Conservation (phyloP, 1,140 invertebrate species). For the Nautilus pompilius region DNA sequence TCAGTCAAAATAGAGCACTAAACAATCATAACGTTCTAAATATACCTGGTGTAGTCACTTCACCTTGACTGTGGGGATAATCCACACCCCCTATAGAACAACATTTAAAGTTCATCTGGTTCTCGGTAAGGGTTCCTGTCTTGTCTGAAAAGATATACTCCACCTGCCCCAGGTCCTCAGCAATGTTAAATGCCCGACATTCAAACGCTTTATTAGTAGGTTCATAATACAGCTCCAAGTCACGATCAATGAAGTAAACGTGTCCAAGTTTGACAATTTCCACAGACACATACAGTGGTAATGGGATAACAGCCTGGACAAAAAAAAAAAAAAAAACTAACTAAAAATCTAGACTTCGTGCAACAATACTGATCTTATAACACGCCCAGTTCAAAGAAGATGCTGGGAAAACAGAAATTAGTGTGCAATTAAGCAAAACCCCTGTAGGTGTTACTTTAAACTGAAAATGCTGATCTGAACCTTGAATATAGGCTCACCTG, state of each 20-base stretch:
- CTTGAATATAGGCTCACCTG: no score
- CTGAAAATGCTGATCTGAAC: no score
- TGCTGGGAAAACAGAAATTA: no score
- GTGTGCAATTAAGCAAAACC: no score
- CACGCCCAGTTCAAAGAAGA: no score
- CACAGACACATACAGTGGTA: conserved; percentile 94
- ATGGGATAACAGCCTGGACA: conserved; percentile 87
- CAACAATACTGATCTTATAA: no score
- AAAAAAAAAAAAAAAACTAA: conserved; percentile 3
- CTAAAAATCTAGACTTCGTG: no score
- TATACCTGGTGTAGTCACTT: no score
- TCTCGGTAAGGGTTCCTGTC: conserved; percentile 95
- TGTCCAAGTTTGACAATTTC: conserved; percentile 96
- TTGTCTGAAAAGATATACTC: conserved; percentile 97
- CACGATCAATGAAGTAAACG: conserved; percentile 92
- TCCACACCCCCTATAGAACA: conserved; percentile 87
- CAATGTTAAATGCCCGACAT: conserved; percentile 93
- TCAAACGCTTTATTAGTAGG: conserved; percentile 81
- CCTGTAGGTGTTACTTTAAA: no score
- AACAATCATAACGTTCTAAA: no score
- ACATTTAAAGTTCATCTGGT: conserved; percentile 89
- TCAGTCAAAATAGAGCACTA: no score
- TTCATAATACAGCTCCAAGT: conserved; percentile 80
- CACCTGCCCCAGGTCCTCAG: conserved; percentile 93
- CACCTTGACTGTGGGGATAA: conserved; percentile 60